Evolutionary conservation across 1,140 invertebrate species (phyloP).

Genomic region (Micrasema minimum): DNA sequence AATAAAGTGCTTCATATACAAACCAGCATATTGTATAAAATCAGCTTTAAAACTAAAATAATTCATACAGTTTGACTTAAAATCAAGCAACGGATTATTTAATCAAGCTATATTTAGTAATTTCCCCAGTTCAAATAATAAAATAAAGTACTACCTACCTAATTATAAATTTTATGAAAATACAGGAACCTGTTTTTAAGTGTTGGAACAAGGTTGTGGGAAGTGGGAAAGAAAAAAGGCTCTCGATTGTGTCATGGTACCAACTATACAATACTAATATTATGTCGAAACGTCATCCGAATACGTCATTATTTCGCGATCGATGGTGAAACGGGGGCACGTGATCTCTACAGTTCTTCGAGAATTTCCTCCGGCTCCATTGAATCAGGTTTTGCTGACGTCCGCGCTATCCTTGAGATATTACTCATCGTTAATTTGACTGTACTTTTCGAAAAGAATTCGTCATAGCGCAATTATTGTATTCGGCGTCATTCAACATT

Average conservation of each 20-base stretch:
- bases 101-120: too few relatives aligned
- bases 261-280: background rate
- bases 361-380: too few relatives aligned
- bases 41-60: too few relatives aligned
- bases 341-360: background rate
- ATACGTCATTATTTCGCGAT: slow-evolving; percentile 1
- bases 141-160: too few relatives aligned
- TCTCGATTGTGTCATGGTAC: background rate
- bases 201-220: too few relatives aligned
- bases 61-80: too few relatives aligned
- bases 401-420: slow-evolving; percentile 19
- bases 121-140: too few relatives aligned
- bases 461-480: slow-evolving; percentile 16
- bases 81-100: too few relatives aligned
- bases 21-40: too few relatives aligned
- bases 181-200: too few relatives aligned
- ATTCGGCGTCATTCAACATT: background rate
- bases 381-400: slow-evolving; percentile 21
- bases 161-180: too few relatives aligned
- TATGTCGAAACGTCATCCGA: slow-evolving; percentile 3
- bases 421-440: slow-evolving; percentile 29
- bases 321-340: background rate
- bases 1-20: too few relatives aligned
- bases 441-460: slow-evolving; percentile 29
- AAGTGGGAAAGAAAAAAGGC: background rate